Evolutionary conservation across 1,140 invertebrate genomes (phyloP).

Genomic region (Dinothrombium tinctorium): DNA sequence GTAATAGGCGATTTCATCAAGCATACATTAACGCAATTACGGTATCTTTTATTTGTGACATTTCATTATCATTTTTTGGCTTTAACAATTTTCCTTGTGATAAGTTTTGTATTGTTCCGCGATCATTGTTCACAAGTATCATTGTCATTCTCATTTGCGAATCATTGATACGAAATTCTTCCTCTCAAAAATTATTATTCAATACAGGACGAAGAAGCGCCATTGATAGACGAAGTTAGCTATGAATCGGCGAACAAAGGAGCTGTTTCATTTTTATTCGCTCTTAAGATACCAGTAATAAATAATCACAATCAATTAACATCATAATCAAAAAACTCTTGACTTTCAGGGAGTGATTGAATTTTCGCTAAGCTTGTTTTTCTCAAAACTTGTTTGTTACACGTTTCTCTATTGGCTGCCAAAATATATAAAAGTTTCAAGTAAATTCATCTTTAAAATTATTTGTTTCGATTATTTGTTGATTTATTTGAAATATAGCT

Average conservation of each 20-base stretch:
- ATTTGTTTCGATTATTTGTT: constrained; percentile 1
- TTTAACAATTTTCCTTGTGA: no score
- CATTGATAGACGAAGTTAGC: background rate
- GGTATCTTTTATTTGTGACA: no score
- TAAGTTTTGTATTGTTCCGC: no score
- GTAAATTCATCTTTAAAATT: constrained; percentile 29
- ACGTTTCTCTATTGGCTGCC: constrained; percentile 94
- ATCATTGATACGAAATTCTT: no score
- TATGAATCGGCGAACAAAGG: constrained; percentile 18
- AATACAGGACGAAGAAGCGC: background rate
- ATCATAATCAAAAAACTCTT: constrained; percentile 2
- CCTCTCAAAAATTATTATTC: no score
- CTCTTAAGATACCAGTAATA: constrained; percentile 46
- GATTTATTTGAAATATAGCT: constrained; percentile 28
- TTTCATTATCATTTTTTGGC: no score
- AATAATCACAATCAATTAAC: background rate
- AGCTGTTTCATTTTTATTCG: constrained; percentile 51
- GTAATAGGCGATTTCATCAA: no score
- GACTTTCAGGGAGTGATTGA: constrained; percentile 56
- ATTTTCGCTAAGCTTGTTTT: constrained; percentile 79
- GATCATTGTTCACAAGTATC: no score
- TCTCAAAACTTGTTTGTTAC: constrained; percentile 90
- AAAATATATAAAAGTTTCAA: constrained; percentile 54
- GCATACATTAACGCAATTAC: no score
- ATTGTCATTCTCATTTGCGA: no score